Evolutionary conservation across 2,113 vertebrate species (phyloP).

Genomic region (Quiscalus mexicanus): DNA sequence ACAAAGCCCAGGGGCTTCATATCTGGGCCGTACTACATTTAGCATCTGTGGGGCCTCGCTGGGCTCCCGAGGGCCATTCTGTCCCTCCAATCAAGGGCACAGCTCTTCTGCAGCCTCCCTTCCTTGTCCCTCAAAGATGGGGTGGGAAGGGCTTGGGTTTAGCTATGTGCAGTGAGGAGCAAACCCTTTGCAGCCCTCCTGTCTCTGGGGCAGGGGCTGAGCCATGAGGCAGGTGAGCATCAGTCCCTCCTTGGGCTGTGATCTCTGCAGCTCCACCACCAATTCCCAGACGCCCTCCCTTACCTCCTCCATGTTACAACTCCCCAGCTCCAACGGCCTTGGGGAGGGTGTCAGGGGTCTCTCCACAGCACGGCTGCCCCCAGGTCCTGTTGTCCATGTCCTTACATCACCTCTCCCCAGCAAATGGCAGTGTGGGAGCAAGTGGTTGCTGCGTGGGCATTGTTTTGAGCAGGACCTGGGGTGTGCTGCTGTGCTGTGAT

Average conservation of each 20-base stretch:
- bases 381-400: no score
- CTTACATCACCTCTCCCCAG: neutral
- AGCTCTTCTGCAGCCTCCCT: neutral
- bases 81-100: conserved; percentile 36
- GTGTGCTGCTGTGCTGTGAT: neutral
- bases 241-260: neutral
- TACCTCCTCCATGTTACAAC: neutral
- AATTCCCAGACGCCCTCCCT: neutral
- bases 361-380: neutral
- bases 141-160: neutral
- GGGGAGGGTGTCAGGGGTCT: neutral
- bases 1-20: conserved; percentile 4
- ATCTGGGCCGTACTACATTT: conserved; percentile 52
- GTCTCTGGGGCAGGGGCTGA: neutral
- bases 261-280: neutral
- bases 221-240: accelerated
- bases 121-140: neutral
- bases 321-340: neutral
- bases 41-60: neutral
- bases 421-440: neutral
- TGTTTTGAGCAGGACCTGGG: neutral
- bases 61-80: neutral
- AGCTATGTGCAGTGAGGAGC: neutral
- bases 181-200: neutral
- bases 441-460: neutral